Evolutionary conservation across 2,797 vertebrate genomes (phyloP).

Genomic region (Lacerta bilineata): DNA sequence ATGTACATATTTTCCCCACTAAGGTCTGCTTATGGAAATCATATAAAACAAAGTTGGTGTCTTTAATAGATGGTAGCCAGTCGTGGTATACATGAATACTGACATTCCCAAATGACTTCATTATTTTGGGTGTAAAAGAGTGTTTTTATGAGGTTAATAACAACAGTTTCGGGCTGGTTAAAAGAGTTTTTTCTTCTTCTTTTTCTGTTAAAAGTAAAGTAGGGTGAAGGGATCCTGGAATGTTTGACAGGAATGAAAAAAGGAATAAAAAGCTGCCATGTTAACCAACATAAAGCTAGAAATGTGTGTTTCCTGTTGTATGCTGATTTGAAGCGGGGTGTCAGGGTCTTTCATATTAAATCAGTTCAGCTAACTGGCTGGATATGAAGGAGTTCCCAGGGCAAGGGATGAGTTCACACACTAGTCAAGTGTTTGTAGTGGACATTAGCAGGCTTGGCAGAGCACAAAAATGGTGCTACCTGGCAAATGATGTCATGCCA

Average conservation of each 20-base stretch:
- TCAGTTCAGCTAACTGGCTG: neutral
- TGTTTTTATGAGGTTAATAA: conserved; percentile 58
- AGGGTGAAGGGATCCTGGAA: neutral
- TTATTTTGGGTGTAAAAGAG: conserved; percentile 65
- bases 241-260: neutral
- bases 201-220: conserved; percentile 40
- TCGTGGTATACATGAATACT: conserved; percentile 58
- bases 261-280: neutral
- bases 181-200: conserved; percentile 51
- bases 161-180: conserved; percentile 76
- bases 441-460: neutral
- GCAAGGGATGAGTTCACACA: neutral
- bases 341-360: neutral
- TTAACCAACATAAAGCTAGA: neutral
- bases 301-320: neutral
- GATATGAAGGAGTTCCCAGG: neutral
- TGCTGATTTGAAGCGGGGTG: neutral
- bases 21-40: conserved; percentile 1
- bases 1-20: conserved; percentile 25
- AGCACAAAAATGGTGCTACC: too few relatives aligned
- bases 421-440: neutral
- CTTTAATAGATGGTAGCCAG: conserved; percentile 44
- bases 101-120: conserved; percentile 62
- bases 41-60: neutral
- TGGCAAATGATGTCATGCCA: neutral